Evolutionary conservation across 2,888 invertebrate species (phyloP), one percentile per base, ranked within the genome.

Genomic region (Thera britannica): DNA sequence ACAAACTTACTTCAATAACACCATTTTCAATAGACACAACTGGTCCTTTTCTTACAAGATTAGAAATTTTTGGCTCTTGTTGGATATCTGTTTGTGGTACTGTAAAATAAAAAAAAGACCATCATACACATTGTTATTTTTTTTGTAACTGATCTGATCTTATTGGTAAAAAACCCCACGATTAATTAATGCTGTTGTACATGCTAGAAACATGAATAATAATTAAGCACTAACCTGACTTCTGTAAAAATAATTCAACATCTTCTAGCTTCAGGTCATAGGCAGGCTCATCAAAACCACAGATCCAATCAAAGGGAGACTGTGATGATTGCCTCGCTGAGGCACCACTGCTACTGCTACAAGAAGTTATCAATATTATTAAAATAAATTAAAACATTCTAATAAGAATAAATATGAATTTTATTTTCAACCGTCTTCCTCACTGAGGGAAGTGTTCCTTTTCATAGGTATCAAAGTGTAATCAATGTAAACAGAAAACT

Each of bases 11-110:
- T 89, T 91, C 90, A 71, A 93, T 93, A 55, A 93, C 78, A 71
- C 93, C 93, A 89, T 93, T 93, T 80, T 93, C 93, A 75, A 93
- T 92, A 46, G 93, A 87, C 83, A 93, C 87, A 51, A 93, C 84
- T 34, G 90, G 91, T 9, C 88, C 86, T 76, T 80, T 84, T 71
- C 81, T 87, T 73, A 87, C 84, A 70, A 76, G 67, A 69, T 78
- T 68, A 71, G 69, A 73, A 64, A 71, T 70, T 73, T 77, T 78
- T 64, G 65, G 72, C 49, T 77, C 77, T 62, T 67, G 70, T 57
- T 64, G 60, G 59, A 68, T 62, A 59, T 70, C 66, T 71, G 62
- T 48, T n/a, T 59, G 65, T 41, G 83, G 79, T 60, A 63, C 86
- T 87, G 78, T 51, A 62, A 77, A 75, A 65, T 65, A 58, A 64